phyloP scores from a whole-genome alignment of 1,140 invertebrate genomes.

The Sycophila sp. region DNA sequence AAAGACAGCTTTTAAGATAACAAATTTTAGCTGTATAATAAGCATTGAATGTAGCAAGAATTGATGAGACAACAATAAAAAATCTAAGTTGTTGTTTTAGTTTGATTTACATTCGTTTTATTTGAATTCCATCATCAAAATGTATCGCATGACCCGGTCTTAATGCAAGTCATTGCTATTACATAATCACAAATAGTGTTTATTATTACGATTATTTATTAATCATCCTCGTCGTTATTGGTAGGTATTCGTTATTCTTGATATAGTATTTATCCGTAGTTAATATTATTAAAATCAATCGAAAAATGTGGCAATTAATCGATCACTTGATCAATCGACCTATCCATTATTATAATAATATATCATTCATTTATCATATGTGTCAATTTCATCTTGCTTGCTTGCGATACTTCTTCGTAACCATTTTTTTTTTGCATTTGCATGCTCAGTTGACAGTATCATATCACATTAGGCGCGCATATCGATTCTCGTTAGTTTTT shows the following conservation, averaged over 20 bases:
- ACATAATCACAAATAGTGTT: slow-evolving; percentile 64
- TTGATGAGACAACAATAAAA: slow-evolving; percentile 60
- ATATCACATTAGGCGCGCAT: slow-evolving; percentile 36
- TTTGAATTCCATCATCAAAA: slow-evolving; percentile 67
- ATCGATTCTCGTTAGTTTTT: slow-evolving; percentile 31
- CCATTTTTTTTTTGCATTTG: slow-evolving; percentile 35
- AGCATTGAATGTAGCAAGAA: slow-evolving; percentile 37
- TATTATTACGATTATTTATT: slow-evolving; percentile 61
- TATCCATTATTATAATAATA: slow-evolving; percentile 33
- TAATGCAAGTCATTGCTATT: slow-evolving; percentile 64
- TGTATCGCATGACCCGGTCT: slow-evolving; percentile 64
- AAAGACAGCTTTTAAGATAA: slow-evolving; percentile 39
- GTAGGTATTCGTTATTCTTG: slow-evolving; percentile 45
- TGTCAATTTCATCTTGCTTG: slow-evolving; percentile 32
- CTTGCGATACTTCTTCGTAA: slow-evolving; percentile 34
- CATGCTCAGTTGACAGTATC: slow-evolving; percentile 36
- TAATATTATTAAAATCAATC: slow-evolving; percentile 58
- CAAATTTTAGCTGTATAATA: slow-evolving; percentile 39
- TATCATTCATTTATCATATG: slow-evolving; percentile 32
- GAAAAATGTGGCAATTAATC: slow-evolving; percentile 49
- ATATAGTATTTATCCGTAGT: slow-evolving; percentile 41
- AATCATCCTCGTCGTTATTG: slow-evolving; percentile 56
- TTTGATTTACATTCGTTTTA: slow-evolving; percentile 68
- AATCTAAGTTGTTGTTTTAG: slow-evolving; percentile 62
- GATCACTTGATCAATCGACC: slow-evolving; percentile 44